phyloP scores from a whole-genome alignment of 2,113 vertebrate species.

The Coptodon rendalli region DNA sequence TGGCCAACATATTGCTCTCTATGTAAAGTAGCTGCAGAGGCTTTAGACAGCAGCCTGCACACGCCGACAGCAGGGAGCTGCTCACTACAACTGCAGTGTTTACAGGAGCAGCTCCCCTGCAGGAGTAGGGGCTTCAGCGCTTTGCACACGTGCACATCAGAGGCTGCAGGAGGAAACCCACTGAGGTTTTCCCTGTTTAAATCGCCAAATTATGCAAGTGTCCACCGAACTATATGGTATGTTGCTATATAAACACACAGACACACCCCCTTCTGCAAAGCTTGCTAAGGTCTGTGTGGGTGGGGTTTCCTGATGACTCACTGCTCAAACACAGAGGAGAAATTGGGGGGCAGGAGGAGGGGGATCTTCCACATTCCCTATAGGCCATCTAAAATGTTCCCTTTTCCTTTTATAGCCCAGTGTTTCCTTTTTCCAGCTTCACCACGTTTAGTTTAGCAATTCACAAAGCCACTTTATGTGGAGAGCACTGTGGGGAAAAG shows the following conservation, averaged over 20 bases:
- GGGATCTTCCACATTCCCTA: not conserved
- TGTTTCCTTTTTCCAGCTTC: not conserved
- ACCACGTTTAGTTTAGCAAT: not conserved
- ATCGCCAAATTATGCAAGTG: not conserved
- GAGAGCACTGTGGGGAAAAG: conserved; percentile 9
- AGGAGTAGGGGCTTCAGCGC: not conserved
- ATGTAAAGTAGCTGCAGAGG: not conserved
- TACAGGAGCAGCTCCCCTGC: not conserved
- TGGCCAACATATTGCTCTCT: not conserved
- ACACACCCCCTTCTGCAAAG: not conserved
- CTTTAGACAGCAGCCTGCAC: not conserved
- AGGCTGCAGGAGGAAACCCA: not conserved
- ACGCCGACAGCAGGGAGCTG: not conserved
- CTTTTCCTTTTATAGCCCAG: not conserved
- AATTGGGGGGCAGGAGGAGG: not conserved
- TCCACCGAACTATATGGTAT: not conserved
- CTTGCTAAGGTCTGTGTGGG: conserved; percentile 16
- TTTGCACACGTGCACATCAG: not conserved
- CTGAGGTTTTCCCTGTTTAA: not conserved
- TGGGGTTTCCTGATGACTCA: conserved; percentile 50
- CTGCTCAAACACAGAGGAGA: not conserved
- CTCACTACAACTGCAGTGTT: not conserved
- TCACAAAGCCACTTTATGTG: not conserved
- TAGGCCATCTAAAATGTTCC: not conserved
- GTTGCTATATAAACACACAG: not conserved